Evolutionary conservation across 2,113 vertebrate species (phyloP), one percentile per base, ranked within the genome.

Genomic region (Phalacrocorax pelagicus): DNA sequence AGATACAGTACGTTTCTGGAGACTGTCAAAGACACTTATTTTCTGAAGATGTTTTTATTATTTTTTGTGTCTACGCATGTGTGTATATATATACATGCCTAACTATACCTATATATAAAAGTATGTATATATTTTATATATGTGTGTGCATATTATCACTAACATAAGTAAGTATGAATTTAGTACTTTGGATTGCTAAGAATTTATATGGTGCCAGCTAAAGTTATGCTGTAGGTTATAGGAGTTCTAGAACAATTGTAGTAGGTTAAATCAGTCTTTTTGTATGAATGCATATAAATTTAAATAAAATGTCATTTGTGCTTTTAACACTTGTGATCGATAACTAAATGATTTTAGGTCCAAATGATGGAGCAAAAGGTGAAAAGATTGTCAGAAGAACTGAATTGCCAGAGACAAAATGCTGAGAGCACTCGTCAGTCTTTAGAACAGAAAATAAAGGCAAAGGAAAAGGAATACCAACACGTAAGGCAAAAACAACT

Each of bases 401-500:
- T 99, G 97, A 98, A 91, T 72, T 99, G 99, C 94, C 99, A 99
- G 93, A 98, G 99, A 73, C 99, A 99, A 97, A 99, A 99, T 54
- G 98, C 98, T 71, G 99, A 99, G 84, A 99, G 98, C 34, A 90
- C 98, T 96, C 98, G 93, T 67, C 94, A 94, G 66, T 97, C 98
- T 51, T 96, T 99, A 96, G 99, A 99, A 94, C 98, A 99, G 96
- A 99, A 98, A 95, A 96, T 99, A 70, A 99, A 99, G 86, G 98
- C 98, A 80, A 99, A 98, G 79, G 99, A 99, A 83, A 98, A 98
- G 93, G 98, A 98, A 67, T 98, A 98, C 87, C 99, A 99, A 72
- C 98, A 99, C 99, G 99, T 99, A 81, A 94, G 69, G 40, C 19
- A 51, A 61, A 51, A 49, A 22, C 10, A 49, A 22, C 10, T 58